Base-by-base conservation (phyloP, 2,888 invertebrate genomes). In the Eupeodes latifasciatus region DNA sequence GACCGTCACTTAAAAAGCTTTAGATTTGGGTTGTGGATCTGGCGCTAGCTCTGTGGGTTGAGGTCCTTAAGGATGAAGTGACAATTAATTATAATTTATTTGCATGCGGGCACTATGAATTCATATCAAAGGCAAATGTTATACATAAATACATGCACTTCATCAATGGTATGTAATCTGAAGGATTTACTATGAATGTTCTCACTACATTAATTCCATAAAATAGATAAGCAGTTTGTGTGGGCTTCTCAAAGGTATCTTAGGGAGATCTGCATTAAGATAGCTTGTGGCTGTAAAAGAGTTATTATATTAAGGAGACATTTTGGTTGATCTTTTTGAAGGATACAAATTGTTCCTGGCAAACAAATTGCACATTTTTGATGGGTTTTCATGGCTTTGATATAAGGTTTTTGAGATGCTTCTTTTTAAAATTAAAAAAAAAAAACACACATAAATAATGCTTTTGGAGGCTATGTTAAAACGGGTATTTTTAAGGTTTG, bases 11-110 rank as follows among this genome's bases (percentile, higher is more conserved):
- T 40, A 19, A 40, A 40, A 4, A 55, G 9, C 12, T 55, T 55
- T 5, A 55, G 12, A 55, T 7, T 14, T 66, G 27, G 27, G 27
- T 27, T 27, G 27, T 27, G 27, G 27, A 2, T 27, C 12, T 19
- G 5, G 6, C 9, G 9, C 40, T 40, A 7, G 40, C 27, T 2
- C 27, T 64, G 16, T 40, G 66, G 27, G 11, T 62, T 57, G 36
- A 36, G 66, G 71, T 64, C 44, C 27, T 59, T 40, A 9, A n/a
- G 51, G 34, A 59, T 40, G 71, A 40, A 71, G 19, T 64, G 62
- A 27, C 40, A 47, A 84, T 78, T 79, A 79, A 79, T 75, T 75
- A 40, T 40, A 69, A 75, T 75, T 80, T 69, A 44, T 57, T 76
- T 76, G n/a, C 61, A 81, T 81, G 72, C 59, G 77, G 81, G 81